Base-by-base conservation (phyloP, 2,797 vertebrate species). In the Danio aesculapii region DNA sequence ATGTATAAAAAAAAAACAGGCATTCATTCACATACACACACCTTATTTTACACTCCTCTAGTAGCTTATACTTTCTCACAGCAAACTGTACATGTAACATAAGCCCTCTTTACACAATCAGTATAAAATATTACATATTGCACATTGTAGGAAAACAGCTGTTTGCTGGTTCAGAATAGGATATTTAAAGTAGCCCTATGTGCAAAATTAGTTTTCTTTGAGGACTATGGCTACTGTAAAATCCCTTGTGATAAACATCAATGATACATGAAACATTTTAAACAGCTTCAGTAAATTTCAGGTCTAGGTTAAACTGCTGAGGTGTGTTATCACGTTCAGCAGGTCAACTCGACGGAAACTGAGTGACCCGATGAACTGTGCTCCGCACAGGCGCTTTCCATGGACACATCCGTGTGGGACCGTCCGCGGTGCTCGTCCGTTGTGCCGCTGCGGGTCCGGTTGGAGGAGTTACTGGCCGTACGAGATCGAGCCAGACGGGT, bases 401-500 rank as follows among this genome's bases (percentile, higher is more conserved):
- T 93, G 66, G 92, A 87, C 74, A 88, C 58, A 6, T 94, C 95
- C 0, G 96, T 96, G 88, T 96, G 95, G 0, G 95, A 94, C 5
- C 93, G 91, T 63, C 92, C 95, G 0, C 94, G 92, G 4, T 93
- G 84, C 0, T 96, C 96, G 43, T 95, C 93, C 0, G 90, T 89
- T 0, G 93, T 93, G 88, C 90, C 89, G 85, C 84, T 93, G 53
- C 92, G 93, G 0, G 92, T 94, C 0, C 94, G 92, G 88, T 91
- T 94, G 66, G 96, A 98, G 0, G 95, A 88, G 7, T 91, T 88
- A 0, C 96, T 98, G 89, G 93, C 87, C 0, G 97, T 97, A 79
- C 97, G 94, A 30, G 96, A 97, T 8, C 96, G 93, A 86, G 94
- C 94, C 70, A 98, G 94, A 80, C 97, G 94, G 85, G 97, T 98